A percentile compares a stretch with the other conserved stretches of the same genome.
phyloP scores from a whole-genome alignment of 2,888 invertebrate genomes.

The Galeopsomyia nigrocyanea region DNA sequence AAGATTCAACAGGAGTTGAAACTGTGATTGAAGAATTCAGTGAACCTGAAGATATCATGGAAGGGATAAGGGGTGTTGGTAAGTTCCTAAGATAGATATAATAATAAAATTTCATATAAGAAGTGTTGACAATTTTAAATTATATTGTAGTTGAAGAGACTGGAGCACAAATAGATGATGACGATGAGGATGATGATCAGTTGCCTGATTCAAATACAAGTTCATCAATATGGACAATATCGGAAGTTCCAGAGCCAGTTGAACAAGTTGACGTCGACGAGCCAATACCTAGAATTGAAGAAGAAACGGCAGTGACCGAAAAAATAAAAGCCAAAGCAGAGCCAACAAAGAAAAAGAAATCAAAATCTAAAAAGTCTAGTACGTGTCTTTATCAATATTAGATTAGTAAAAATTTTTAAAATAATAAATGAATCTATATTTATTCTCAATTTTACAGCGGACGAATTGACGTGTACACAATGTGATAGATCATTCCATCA shows the following conservation, averaged over 20 bases:
- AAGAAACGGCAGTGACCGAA: constrained; percentile 49
- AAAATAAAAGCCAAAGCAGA: constrained; percentile 58
- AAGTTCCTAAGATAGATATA: constrained; percentile 64
- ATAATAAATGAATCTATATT: neutral
- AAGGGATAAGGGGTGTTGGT: constrained; percentile 85
- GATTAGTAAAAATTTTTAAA: neutral
- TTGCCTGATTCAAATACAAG: constrained; percentile 57
- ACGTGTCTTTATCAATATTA: neutral
- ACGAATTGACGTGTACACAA: constrained; percentile 73
- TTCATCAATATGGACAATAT: constrained; percentile 61
- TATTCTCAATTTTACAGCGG: constrained; percentile 52
- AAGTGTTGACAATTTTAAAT: constrained; percentile 4
- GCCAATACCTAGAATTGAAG: constrained; percentile 42
- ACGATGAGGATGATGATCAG: constrained; percentile 57
- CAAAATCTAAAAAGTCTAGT: constrained; percentile 51
- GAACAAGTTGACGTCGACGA: constrained; percentile 33
- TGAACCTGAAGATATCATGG: constrained; percentile 89
- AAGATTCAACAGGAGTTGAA: constrained; percentile 61
- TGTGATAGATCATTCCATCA: constrained; percentile 85
- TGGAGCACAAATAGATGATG: constrained; percentile 66
- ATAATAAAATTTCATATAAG: constrained; percentile 7
- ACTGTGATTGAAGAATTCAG: constrained; percentile 83
- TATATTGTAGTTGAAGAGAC: constrained; percentile 63
- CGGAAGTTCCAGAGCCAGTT: constrained; percentile 54
- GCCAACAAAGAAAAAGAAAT: constrained; percentile 61